A percentile compares a stretch with the other conserved stretches of the same genome.
These are phyloP conservation scores for Ptychadena robeensis DNA, from an alignment of 2,797 vertebrate genomes.

Conservation along the genomic window DNA sequence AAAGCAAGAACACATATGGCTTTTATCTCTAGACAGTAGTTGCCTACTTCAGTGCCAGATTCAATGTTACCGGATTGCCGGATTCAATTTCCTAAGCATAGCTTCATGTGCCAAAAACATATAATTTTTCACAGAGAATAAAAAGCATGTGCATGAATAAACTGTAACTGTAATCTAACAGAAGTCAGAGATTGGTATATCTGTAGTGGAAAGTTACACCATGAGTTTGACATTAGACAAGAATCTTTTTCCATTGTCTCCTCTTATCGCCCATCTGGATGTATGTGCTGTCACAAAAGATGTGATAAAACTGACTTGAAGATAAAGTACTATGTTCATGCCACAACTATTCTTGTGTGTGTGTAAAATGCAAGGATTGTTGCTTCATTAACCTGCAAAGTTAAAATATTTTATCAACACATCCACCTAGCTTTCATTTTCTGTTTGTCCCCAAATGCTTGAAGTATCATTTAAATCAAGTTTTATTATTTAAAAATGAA, in stretches of 20 bases:
- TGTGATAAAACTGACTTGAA: background rate
- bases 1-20: too few species aligned
- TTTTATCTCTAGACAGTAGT: too few species aligned
- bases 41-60: too few species aligned
- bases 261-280: background rate
- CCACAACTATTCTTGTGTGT: background rate
- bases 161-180: background rate
- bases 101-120: background rate
- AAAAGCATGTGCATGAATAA: background rate
- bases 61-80: too few species aligned
- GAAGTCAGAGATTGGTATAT: background rate
- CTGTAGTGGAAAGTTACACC: slow-evolving; percentile 19
- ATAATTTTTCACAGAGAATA: background rate
- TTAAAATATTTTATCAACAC: background rate
- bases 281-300: background rate
- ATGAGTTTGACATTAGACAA: slow-evolving; percentile 9
- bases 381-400: background rate
- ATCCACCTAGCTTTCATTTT: background rate
- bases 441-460: too few species aligned
- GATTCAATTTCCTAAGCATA: background rate
- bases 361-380: background rate
- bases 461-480: too few species aligned
- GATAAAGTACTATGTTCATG: background rate
- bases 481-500: too few species aligned
- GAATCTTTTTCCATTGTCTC: slow-evolving; percentile 1